These are phyloP conservation scores for Thunnus thynnus DNA, from an alignment of 2,113 vertebrate species.

Conservation along the genomic window DNA sequence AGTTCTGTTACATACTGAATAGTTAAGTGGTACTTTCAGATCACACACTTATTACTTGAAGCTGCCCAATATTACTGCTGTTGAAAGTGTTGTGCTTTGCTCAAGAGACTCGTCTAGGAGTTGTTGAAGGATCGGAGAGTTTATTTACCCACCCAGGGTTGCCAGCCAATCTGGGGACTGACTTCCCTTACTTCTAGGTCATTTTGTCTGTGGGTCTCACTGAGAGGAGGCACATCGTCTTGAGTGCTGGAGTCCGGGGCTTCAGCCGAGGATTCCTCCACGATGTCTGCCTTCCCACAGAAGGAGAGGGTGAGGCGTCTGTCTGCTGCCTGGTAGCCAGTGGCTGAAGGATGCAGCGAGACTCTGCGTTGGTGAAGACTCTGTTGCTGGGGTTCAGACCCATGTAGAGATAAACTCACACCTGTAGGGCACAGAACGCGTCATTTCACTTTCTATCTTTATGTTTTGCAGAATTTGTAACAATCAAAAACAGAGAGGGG, in stretches of 20 bases:
- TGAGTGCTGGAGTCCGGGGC: slow-evolving; percentile 80
- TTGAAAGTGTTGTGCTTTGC: no score
- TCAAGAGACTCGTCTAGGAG: no score
- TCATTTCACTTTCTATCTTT: not conserved
- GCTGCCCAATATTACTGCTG: no score
- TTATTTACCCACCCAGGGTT: no score
- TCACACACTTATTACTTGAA: no score
- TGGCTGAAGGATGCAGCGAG: slow-evolving; percentile 81
- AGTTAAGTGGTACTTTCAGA: no score
- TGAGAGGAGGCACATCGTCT: slow-evolving; percentile 86
- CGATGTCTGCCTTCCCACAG: slow-evolving; percentile 85
- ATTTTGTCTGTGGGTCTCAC: slow-evolving; percentile 68
- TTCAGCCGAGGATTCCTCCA: slow-evolving; percentile 91
- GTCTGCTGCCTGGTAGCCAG: slow-evolving; percentile 82
- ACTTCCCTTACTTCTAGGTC: not conserved
- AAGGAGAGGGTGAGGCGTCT: slow-evolving; percentile 83
- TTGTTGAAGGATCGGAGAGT: no score
- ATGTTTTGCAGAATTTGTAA: not conserved
- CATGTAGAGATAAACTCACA: slow-evolving; percentile 94
- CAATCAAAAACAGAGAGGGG: not conserved
- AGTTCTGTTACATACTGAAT: no score
- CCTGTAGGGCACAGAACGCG: slow-evolving; percentile 82
- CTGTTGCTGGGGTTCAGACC: slow-evolving; percentile 89
- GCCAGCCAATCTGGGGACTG: not conserved
- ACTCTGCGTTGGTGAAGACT: slow-evolving; percentile 86